These are phyloP conservation scores for Drosophila pseudoobscura DNA, from an alignment of 1,140 invertebrate species.

Conservation along the genomic window DNA sequence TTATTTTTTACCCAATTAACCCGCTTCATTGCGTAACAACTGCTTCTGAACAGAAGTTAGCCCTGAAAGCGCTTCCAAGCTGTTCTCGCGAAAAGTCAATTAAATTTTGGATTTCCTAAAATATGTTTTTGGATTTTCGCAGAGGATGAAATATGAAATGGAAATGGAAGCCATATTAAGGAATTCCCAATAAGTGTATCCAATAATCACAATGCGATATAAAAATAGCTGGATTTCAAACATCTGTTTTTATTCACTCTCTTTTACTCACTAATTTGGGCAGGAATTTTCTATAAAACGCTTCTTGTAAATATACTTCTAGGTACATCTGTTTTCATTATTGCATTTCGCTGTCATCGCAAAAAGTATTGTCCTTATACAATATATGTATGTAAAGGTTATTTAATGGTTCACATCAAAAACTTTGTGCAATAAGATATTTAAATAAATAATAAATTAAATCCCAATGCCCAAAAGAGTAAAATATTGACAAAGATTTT, in stretches of 20 bases:
- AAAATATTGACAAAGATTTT: too few relatives aligned
- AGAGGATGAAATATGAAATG: too few relatives aligned
- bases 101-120: too few relatives aligned
- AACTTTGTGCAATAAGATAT: too few relatives aligned
- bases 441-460: too few relatives aligned
- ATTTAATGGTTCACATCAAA: too few relatives aligned
- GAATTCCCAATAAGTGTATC: neutral
- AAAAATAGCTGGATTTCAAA: neutral
- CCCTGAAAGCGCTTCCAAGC: conserved; percentile 20
- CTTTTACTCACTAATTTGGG: neutral
- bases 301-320: too few relatives aligned
- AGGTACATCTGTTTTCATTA: conserved; percentile 11
- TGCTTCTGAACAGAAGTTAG: conserved; percentile 14
- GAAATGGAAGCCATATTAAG: too few relatives aligned
- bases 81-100: conserved; percentile 27
- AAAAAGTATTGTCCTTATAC: too few relatives aligned
- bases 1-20: conserved; percentile 48
- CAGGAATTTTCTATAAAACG: conserved; percentile 5
- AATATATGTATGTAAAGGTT: too few relatives aligned
- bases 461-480: too few relatives aligned
- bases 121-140: too few relatives aligned
- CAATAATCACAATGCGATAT: neutral
- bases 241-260: neutral
- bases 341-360: neutral
- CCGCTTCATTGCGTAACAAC: conserved; percentile 58